These are phyloP conservation scores for Sogatella furcifera DNA, from an alignment of 1,140 invertebrate genomes.

Conservation along the genomic window DNA sequence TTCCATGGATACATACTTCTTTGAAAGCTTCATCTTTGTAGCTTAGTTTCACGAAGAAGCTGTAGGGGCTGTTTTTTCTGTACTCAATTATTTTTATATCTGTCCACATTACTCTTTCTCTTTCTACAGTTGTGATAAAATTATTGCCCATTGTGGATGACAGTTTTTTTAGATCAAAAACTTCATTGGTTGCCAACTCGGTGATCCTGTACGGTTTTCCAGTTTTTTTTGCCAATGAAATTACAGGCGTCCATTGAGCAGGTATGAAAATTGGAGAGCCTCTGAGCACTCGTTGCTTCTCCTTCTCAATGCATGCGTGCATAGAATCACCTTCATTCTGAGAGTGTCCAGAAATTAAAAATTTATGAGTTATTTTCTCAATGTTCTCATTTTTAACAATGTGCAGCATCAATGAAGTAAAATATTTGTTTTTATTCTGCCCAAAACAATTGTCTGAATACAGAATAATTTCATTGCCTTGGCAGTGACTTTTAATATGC, in stretches of 20 bases:
- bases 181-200: constrained; percentile 22
- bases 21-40: too few relatives aligned
- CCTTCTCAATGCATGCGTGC: constrained; percentile 26
- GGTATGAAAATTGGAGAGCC: constrained; percentile 1
- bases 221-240: constrained; percentile 25
- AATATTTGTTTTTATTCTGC: not conserved
- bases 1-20: too few relatives aligned
- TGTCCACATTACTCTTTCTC: too few relatives aligned
- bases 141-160: too few relatives aligned
- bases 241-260: constrained; percentile 21
- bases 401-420: not conserved
- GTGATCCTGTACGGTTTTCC: constrained; percentile 21
- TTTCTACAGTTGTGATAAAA: too few relatives aligned
- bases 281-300: constrained; percentile 21
- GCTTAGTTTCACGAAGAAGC: too few relatives aligned
- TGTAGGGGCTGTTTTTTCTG: too few relatives aligned
- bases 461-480: not conserved
- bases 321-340: constrained; percentile 27
- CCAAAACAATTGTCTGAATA: not conserved
- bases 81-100: too few relatives aligned
- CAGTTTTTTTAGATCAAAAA: constrained; percentile 18
- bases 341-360: constrained; percentile 24
- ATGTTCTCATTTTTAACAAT: not conserved
- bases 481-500: constrained; percentile 20
- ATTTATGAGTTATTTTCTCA: not conserved